Conservation (phyloP, 92 coral and sea anemone species). For the Zoanthus sociatus region DNA sequence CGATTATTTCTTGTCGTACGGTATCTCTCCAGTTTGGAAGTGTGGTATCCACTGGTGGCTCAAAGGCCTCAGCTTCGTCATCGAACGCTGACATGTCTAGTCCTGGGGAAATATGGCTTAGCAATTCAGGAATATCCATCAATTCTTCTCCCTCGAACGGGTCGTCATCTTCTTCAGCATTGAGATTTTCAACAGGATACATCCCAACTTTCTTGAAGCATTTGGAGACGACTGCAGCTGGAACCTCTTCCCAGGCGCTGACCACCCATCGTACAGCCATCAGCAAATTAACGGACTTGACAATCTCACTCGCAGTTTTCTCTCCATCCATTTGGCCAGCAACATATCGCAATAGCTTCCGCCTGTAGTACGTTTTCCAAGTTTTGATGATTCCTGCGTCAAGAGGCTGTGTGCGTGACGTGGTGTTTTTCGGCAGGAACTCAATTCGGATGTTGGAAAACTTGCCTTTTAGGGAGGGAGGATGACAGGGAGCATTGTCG, state of each 20-base stretch:
- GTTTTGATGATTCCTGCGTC: constrained; percentile 55
- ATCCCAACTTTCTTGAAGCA: constrained; percentile 45
- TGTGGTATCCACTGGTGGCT: neutral
- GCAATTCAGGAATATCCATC: neutral
- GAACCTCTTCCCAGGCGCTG: constrained; percentile 54
- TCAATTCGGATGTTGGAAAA: constrained; percentile 44
- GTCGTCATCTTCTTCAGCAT: constrained; percentile 30
- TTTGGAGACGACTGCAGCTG: constrained; percentile 21
- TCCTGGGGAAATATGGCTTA: no score
- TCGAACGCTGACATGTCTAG: no score
- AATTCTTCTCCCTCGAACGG: constrained; percentile 52
- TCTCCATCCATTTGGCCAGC: constrained; percentile 40
- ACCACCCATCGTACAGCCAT: constrained; percentile 63
- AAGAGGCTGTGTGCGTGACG: constrained; percentile 51
- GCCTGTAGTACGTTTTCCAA: constrained; percentile 34
- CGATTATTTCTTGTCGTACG: neutral
- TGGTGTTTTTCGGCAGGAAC: constrained; percentile 51
- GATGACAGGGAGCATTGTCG: constrained; percentile 7
- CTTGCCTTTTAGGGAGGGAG: constrained; percentile 7
- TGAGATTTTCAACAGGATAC: constrained; percentile 13
- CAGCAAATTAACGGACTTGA: constrained; percentile 48
- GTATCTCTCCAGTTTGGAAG: neutral
- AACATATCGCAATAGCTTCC: constrained; percentile 38
- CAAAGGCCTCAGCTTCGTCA: neutral
- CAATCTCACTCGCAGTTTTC: constrained; percentile 38